Conservation (phyloP, 2,113 vertebrate species). For the Chionodraco myersi region DNA sequence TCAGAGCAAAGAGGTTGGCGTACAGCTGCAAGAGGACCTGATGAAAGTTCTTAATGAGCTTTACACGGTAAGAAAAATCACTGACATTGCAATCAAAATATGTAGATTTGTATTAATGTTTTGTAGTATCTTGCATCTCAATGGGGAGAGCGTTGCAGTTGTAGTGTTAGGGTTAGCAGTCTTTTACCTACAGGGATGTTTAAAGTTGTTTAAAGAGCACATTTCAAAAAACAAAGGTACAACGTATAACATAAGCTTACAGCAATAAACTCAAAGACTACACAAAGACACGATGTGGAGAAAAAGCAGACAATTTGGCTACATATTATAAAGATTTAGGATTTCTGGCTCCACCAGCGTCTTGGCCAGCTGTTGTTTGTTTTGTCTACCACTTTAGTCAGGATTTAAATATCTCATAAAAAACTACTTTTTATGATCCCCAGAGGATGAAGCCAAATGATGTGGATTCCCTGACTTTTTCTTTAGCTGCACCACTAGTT, state of each 20-base stretch:
- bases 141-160: neutral
- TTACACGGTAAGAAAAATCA: constrained; percentile 88
- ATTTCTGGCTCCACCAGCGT: neutral
- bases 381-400: neutral
- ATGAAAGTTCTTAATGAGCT: constrained; percentile 98
- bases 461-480: neutral
- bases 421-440: neutral
- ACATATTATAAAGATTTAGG: neutral
- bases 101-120: neutral
- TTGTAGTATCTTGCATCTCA: neutral
- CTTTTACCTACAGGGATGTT: neutral
- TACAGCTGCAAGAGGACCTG: constrained; percentile 97
- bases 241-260: neutral
- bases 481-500: too few species aligned
- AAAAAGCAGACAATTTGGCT: neutral
- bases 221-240: neutral
- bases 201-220: neutral
- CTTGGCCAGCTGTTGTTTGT: neutral
- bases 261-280: too few species aligned
- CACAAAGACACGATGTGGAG: neutral
- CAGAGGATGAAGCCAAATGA: neutral
- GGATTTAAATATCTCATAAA: neutral
- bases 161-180: neutral
- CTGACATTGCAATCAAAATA: neutral
- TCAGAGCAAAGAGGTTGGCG: constrained; percentile 97